Base-by-base conservation (phyloP, 2,797 vertebrate genomes). In the Parauchenoglanis punctatus region DNA sequence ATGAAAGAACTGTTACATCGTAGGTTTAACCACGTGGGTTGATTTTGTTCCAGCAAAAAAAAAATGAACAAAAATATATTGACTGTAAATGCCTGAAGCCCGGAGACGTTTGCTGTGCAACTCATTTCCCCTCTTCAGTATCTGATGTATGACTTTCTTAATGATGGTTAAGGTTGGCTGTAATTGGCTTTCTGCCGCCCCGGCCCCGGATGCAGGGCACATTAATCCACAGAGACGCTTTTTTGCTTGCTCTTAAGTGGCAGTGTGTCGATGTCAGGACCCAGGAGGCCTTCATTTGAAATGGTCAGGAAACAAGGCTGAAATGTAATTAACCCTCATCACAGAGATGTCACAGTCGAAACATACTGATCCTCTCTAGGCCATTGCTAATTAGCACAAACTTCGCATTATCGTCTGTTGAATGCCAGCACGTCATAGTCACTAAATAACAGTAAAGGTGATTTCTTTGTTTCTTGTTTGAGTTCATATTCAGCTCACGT, bases 181-280 rank as follows among this genome's bases (percentile, higher is more conserved):
- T 89, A 88, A 88, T 88, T 88, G 85, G 56, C 85, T 83, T 87
- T 83, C 40, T 56, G 82, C 81, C 85, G 73, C 65, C 77, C 70
- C 3, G 40, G 70, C 70, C 81, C 52, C 61, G 28, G 28, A 68
- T 63, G 52, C 31, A 40, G 63, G 77, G 63, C 84, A 12, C 83
- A 35, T 88, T 88, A 72, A 88, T 89, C 87, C 75, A 86, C 61
- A 70, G 20, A 85, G 86, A 90, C 65, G 59, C 40, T 23, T 76
- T 78, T 87, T 56, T 86, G 75, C 49, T 82, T 28, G 85, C 63
- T 75, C 61, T 78, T 81, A 73, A 56, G 88, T 89, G 82, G 31
- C 65, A 81, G 61, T 35, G 52, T 58, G 59, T 78, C 46, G 46
- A 72, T 61, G 54, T 72, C 75, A 59, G 59, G 40, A 75, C 84